Evolutionary conservation across 2,888 invertebrate genomes (phyloP).

Genomic region (Hypselothyrea guttata): DNA sequence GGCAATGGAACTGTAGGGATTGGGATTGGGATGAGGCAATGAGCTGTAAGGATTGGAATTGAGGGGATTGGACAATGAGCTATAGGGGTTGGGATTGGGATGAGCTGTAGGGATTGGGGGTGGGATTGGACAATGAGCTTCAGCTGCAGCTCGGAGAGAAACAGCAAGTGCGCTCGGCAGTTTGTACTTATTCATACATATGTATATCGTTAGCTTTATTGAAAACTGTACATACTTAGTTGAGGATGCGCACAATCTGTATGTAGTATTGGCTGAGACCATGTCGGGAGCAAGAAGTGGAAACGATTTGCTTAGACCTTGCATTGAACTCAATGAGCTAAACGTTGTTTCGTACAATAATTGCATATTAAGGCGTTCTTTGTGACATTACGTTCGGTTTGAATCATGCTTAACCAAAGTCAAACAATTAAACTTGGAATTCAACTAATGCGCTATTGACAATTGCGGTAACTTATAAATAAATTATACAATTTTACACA

Average conservation of each 20-base stretch:
- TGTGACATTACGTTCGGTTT: too few relatives aligned
- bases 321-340: constrained; percentile 9
- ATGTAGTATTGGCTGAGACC: too few relatives aligned
- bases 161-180: constrained; percentile 3
- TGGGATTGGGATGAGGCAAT: neutral
- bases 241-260: constrained; percentile 14
- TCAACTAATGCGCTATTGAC: constrained; percentile 19
- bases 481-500: too few relatives aligned
- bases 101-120: too few relatives aligned
- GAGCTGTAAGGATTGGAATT: neutral
- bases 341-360: constrained; percentile 30
- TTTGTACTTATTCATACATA: constrained; percentile 44
- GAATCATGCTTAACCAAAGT: too few relatives aligned
- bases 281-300: constrained; percentile 40
- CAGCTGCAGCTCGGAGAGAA: too few relatives aligned
- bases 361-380: constrained; percentile 48
- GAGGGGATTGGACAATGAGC: too few relatives aligned
- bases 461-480: neutral
- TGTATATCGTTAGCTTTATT: constrained; percentile 45
- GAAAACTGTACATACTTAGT: constrained; percentile 19
- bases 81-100: too few relatives aligned
- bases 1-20: too few relatives aligned
- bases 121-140: too few relatives aligned
- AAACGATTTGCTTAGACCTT: constrained; percentile 33
- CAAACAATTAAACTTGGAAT: too few relatives aligned